phyloP scores from a whole-genome alignment of 2,797 vertebrate species.

The Lagocephalus sceleratus region DNA sequence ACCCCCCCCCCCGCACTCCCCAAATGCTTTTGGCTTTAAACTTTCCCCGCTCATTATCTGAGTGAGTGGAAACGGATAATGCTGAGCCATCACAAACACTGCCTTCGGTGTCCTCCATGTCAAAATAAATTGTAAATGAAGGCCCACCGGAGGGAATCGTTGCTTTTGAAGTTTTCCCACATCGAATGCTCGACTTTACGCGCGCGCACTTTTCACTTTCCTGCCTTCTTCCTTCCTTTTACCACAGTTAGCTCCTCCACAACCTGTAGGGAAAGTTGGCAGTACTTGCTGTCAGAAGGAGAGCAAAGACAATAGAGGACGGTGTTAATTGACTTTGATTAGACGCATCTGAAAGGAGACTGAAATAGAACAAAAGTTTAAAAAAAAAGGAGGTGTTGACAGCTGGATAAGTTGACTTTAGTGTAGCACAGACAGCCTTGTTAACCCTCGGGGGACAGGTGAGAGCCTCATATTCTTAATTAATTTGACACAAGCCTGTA shows the following conservation, averaged over 20 bases:
- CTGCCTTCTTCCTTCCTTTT: constrained; percentile 5
- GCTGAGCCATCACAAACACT: constrained; percentile 21
- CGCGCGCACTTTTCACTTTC: constrained; percentile 7
- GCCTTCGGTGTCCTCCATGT: constrained; percentile 14
- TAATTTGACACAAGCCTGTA: constrained; percentile 56
- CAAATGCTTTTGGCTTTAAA: constrained; percentile 18
- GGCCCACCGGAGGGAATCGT: constrained; percentile 14
- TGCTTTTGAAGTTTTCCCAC: constrained; percentile 30
- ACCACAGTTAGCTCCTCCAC: constrained; percentile 3
- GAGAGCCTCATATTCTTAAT: constrained; percentile 51
- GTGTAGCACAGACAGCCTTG: constrained; percentile 24
- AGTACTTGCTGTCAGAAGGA: not conserved
- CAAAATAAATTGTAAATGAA: constrained; percentile 29
- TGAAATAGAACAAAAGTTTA: constrained; percentile 7
- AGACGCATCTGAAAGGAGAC: constrained; percentile 9
- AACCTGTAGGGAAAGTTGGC: not conserved
- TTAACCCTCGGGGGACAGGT: constrained; percentile 32
- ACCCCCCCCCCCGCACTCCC: constrained; percentile 25
- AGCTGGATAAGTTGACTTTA: constrained; percentile 37
- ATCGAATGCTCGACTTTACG: not conserved
- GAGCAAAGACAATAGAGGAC: constrained; percentile 7
- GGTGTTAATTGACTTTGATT: not conserved
- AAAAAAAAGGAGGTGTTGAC: constrained; percentile 27
- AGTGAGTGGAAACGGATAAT: constrained; percentile 21
- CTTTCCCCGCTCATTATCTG: constrained; percentile 36